Percentiles rank a stretch among this genome's conserved stretches.
Conservation (phyloP, 2,113 vertebrate species). For the Scolopax mira region DNA sequence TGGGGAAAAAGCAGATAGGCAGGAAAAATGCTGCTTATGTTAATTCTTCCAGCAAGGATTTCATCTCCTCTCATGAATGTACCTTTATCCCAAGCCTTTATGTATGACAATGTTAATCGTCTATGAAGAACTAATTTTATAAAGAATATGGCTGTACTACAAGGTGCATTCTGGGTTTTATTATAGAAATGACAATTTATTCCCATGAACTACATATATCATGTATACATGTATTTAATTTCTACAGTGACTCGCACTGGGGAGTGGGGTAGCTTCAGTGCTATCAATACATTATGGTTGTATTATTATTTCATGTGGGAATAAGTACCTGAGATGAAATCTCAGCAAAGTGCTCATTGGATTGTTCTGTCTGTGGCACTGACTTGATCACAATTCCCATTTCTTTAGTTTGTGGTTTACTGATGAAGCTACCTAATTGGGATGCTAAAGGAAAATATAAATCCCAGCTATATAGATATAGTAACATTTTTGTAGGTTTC, state of each 20-base stretch:
- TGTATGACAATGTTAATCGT: neutral
- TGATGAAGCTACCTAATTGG: neutral
- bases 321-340: neutral
- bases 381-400: neutral
- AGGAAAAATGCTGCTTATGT: neutral
- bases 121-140: neutral
- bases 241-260: neutral
- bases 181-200: neutral
- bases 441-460: neutral
- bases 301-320: neutral
- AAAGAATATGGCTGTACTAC: neutral
- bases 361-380: neutral
- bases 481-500: neutral
- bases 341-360: neutral
- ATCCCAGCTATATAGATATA: neutral
- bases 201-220: neutral
- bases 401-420: neutral
- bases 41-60: neutral
- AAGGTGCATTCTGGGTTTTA: neutral
- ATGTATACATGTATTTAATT: neutral
- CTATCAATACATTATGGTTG: neutral
- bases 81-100: neutral
- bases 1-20: neutral
- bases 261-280: neutral
- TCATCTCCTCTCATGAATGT: neutral